Evolutionary conservation across 2,888 invertebrate genomes (phyloP).

Genomic region (Sturmia bella): DNA sequence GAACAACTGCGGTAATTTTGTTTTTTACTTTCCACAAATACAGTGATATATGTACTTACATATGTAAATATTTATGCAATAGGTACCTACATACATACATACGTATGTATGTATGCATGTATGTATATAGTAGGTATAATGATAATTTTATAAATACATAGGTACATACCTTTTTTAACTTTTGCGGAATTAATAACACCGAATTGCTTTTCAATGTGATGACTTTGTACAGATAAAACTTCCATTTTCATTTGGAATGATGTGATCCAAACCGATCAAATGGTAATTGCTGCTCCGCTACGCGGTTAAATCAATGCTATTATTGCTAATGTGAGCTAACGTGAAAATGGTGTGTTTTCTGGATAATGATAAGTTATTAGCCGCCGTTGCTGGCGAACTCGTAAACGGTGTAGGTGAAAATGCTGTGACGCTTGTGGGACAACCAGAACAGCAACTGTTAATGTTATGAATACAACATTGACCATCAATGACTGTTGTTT

Average conservation of each 20-base stretch:
- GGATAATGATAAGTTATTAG: background rate
- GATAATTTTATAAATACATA: background rate
- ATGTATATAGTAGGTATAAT: background rate
- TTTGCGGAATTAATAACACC: slow-evolving; percentile 83
- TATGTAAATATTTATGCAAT: too few relatives aligned
- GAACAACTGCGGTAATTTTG: too few relatives aligned
- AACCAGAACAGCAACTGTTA: slow-evolving; percentile 2
- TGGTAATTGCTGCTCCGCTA: slow-evolving; percentile 61
- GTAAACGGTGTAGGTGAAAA: slow-evolving; percentile 21
- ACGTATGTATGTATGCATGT: slow-evolving; percentile 6
- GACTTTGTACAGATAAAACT: slow-evolving; percentile 89
- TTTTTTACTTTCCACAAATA: too few relatives aligned
- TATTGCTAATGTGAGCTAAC: slow-evolving; percentile 17
- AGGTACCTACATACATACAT: slow-evolving; percentile 5
- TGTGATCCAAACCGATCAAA: slow-evolving; percentile 78
- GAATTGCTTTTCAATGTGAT: slow-evolving; percentile 87
- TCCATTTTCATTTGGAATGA: slow-evolving; percentile 86
- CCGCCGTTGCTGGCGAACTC: slow-evolving; percentile 34
- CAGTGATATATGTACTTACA: too few relatives aligned
- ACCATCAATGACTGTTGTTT: slow-evolving; percentile 56
- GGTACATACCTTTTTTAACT: slow-evolving; percentile 82
- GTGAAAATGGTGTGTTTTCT: background rate
- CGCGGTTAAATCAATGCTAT: slow-evolving; percentile 50
- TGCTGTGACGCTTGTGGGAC: background rate
- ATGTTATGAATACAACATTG: slow-evolving; percentile 52